Percentiles rank a stretch among this genome's conserved stretches.
phyloP scores from a whole-genome alignment of 2,797 vertebrate genomes.

The Pterois miles region DNA sequence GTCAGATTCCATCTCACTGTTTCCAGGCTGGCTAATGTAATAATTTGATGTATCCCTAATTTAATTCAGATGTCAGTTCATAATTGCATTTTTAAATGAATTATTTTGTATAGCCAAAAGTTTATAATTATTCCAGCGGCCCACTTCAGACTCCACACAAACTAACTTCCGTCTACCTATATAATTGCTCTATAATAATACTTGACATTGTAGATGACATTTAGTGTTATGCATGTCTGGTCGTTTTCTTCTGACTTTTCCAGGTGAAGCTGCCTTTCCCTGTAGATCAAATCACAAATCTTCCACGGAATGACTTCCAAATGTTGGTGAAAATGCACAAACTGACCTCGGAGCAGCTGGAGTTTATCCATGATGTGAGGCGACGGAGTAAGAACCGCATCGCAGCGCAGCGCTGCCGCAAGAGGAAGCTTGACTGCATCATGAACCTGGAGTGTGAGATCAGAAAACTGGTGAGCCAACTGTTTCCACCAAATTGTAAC shows the following conservation, averaged over 20 bases:
- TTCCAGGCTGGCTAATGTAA: background rate
- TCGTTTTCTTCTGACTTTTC: constrained; percentile 22
- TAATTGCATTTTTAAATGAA: background rate
- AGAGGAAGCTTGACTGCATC: constrained; percentile 99
- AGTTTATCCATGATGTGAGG: constrained; percentile 97
- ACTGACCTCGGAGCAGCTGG: constrained; percentile 97
- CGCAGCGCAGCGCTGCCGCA: constrained; percentile 97
- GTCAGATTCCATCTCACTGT: background rate
- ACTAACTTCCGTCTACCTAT: background rate
- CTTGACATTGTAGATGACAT: background rate
- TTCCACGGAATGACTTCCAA: constrained; percentile 99
- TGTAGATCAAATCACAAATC: constrained; percentile 99
- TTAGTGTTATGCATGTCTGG: background rate
- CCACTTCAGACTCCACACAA: background rate
- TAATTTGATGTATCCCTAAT: background rate
- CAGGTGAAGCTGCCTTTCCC: constrained; percentile 99
- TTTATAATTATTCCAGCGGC: background rate
- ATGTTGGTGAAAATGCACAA: constrained; percentile 99
- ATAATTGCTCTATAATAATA: background rate
- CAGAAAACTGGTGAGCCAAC: constrained; percentile 91
- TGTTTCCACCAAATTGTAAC: background rate
- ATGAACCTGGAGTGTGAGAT: constrained; percentile 99
- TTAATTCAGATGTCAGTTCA: background rate
- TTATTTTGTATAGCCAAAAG: background rate
- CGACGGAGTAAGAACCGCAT: constrained; percentile 98